A percentile compares a stretch with the other conserved stretches of the same genome.
Evolutionary conservation across 2,797 vertebrate genomes (phyloP).

Genomic region (Antrozous pallidus): DNA sequence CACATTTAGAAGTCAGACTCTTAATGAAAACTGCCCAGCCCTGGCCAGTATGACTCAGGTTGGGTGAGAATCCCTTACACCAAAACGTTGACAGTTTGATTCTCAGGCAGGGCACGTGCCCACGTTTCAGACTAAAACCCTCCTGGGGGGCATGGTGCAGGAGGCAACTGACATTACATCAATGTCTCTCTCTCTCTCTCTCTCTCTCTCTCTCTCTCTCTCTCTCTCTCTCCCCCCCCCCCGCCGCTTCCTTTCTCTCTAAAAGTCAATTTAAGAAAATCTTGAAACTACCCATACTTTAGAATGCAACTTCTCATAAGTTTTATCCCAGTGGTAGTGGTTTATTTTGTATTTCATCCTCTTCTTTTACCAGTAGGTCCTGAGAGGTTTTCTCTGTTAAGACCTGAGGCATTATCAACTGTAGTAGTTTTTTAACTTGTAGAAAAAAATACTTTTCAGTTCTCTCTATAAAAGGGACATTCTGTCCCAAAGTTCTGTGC

Average conservation of each 20-base stretch:
- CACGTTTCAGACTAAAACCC: background rate
- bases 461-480: constrained; percentile 66
- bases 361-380: constrained; percentile 55
- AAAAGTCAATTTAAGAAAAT: background rate
- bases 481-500: constrained; percentile 72
- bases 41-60: background rate
- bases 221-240: too few species aligned
- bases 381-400: constrained; percentile 60
- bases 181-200: background rate
- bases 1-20: background rate
- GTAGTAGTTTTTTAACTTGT: constrained; percentile 65
- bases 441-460: constrained; percentile 62
- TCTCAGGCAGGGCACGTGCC: background rate
- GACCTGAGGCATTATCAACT: constrained; percentile 54
- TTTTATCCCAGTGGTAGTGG: background rate
- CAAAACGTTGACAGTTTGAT: background rate
- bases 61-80: background rate
- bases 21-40: background rate
- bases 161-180: background rate
- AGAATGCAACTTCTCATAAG: constrained; percentile 52
- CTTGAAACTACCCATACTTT: background rate
- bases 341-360: constrained; percentile 15
- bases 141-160: background rate
- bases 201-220: background rate
- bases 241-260: too few species aligned